Evolutionary conservation across 2,888 invertebrate species (phyloP).

Genomic region (Scaptomyza flava): DNA sequence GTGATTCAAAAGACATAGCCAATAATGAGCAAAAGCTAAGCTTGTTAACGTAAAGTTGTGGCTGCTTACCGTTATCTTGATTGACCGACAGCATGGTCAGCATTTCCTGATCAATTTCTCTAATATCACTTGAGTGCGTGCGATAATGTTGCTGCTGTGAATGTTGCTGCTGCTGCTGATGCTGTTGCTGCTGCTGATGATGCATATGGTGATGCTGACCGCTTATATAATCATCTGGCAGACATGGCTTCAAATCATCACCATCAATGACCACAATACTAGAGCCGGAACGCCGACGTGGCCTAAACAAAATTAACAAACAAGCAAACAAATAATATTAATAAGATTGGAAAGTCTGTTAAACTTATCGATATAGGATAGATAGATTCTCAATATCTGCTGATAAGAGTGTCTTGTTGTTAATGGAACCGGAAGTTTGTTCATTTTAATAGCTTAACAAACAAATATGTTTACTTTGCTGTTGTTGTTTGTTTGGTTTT

Average conservation of each 20-base stretch:
- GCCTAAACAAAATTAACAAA: conserved; percentile 86
- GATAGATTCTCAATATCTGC: no score
- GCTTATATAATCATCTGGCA: conserved; percentile 86
- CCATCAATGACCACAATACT: conserved; percentile 93
- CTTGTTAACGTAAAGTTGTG: background rate
- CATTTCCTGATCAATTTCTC: conserved; percentile 88
- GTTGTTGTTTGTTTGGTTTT: background rate
- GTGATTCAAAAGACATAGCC: background rate
- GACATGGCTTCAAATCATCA: conserved; percentile 87
- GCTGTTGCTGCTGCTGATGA: conserved; percentile 56
- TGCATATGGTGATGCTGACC: conserved; percentile 77
- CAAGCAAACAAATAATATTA: background rate
- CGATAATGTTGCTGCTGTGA: conserved; percentile 82
- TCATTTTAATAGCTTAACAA: no score
- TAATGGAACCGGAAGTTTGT: background rate
- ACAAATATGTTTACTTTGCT: background rate
- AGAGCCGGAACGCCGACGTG: conserved; percentile 91
- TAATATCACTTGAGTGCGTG: conserved; percentile 85
- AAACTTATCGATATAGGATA: no score
- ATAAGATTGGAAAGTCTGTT: no score
- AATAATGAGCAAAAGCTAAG: background rate
- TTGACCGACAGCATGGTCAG: conserved; percentile 90
- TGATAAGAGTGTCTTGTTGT: no score
- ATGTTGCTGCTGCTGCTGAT: conserved; percentile 55
- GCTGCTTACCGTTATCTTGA: conserved; percentile 87